Conservation (phyloP, 2,113 vertebrate genomes). For the Leucopsar rothschildi region DNA sequence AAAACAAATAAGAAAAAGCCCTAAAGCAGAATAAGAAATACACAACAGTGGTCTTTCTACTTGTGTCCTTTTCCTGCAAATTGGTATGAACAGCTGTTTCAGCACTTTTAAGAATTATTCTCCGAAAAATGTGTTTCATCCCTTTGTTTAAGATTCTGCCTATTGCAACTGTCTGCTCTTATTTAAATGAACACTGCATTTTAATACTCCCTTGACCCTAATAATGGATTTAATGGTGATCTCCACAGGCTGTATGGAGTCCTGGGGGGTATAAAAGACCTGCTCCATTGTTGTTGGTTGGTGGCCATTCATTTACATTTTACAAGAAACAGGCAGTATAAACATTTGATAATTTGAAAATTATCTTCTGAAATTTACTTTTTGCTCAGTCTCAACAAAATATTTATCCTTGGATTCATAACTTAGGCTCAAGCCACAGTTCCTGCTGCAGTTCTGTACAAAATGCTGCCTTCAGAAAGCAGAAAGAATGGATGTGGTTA, state of each 20-base stretch:
- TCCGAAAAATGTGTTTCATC: neutral
- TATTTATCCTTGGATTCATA: neutral
- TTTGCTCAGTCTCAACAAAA: neutral
- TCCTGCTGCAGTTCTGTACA: neutral
- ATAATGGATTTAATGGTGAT: neutral
- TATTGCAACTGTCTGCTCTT: neutral
- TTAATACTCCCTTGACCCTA: neutral
- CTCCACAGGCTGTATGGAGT: neutral
- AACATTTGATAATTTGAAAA: neutral
- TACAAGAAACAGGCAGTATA: neutral
- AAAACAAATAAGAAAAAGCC: neutral
- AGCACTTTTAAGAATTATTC: neutral
- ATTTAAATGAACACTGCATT: neutral
- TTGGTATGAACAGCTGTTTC: neutral
- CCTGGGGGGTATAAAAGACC: neutral
- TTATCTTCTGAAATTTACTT: neutral
- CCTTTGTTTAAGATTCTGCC: neutral
- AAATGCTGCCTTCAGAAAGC: neutral
- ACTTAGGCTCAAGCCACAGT: neutral
- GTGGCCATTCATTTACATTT: neutral
- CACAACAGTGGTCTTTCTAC: neutral
- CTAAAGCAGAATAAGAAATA: neutral
- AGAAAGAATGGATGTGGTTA: constrained; percentile 51
- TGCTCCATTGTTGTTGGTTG: neutral
- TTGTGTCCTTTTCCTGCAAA: neutral